Conservation (phyloP, 2,113 vertebrate genomes). For the Mus pahari region DNA sequence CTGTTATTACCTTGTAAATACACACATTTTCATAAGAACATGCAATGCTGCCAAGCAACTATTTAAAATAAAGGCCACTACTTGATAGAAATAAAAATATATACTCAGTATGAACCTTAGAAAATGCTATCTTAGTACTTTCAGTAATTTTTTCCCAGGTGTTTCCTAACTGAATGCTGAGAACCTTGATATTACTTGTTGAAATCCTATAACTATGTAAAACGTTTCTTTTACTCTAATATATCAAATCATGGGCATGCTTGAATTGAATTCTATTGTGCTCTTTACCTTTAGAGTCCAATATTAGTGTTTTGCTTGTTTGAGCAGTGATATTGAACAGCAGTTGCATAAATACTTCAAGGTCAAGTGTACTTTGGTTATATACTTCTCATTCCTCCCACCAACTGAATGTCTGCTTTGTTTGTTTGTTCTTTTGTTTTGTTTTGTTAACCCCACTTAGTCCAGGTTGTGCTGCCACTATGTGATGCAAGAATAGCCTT, state of each 20-base stretch:
- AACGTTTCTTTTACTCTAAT: conserved; percentile 42
- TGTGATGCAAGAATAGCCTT: not conserved
- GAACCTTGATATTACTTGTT: conserved; percentile 46
- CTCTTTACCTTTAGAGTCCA: conserved; percentile 70
- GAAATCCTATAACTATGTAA: conserved; percentile 57
- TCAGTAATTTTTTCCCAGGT: conserved; percentile 55
- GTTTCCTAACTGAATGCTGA: conserved; percentile 65
- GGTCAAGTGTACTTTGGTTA: conserved; percentile 8
- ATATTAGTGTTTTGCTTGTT: conserved; percentile 79
- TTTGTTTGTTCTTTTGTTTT: too few species aligned
- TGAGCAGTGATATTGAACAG: conserved; percentile 73
- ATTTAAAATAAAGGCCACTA: conserved; percentile 76
- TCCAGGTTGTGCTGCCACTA: not conserved
- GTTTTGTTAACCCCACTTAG: not conserved
- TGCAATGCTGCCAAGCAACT: conserved; percentile 78
- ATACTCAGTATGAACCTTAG: conserved; percentile 14
- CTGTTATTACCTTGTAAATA: conserved; percentile 81
- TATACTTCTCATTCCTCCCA: not conserved
- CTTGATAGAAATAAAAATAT: conserved; percentile 61
- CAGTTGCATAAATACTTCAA: conserved; percentile 74
- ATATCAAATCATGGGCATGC: conserved; percentile 61
- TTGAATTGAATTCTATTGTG: conserved; percentile 80
- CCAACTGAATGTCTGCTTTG: too few species aligned
- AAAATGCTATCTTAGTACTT: conserved; percentile 51
- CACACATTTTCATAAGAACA: conserved; percentile 77